Conservation (phyloP, 2,888 invertebrate species). For the Ecdyonurus torrentis region DNA sequence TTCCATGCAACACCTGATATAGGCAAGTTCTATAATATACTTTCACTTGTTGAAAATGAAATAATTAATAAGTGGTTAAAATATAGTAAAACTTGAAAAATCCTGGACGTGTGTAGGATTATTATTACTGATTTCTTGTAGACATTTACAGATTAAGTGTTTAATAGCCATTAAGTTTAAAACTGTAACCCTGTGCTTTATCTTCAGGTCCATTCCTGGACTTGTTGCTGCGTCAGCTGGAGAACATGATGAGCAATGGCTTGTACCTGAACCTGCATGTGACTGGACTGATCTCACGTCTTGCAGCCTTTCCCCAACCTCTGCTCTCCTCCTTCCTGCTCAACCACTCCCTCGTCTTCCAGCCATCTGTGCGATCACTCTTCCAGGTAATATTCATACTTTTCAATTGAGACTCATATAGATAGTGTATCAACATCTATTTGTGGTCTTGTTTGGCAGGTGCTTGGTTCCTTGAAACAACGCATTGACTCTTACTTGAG, state of each 20-base stretch:
- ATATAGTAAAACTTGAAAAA: too few relatives aligned
- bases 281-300: slow-evolving; percentile 68
- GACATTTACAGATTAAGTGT: background rate
- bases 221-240: slow-evolving; percentile 61
- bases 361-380: slow-evolving; percentile 79
- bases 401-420: background rate
- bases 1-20: slow-evolving; percentile 25
- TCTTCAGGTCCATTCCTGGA: slow-evolving; percentile 40
- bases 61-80: too few relatives aligned
- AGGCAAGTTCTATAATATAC: slow-evolving; percentile 17
- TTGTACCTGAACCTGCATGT: slow-evolving; percentile 73
- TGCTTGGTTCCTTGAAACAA: slow-evolving; percentile 62
- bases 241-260: slow-evolving; percentile 67
- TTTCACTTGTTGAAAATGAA: background rate
- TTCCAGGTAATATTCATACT: slow-evolving; percentile 49
- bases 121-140: too few relatives aligned
- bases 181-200: too few relatives aligned
- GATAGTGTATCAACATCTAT: background rate
- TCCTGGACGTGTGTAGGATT: too few relatives aligned
- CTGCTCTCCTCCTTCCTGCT: slow-evolving; percentile 73
- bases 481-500: slow-evolving; percentile 66
- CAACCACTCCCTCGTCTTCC: slow-evolving; percentile 67
- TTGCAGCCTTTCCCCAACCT: slow-evolving; percentile 80
- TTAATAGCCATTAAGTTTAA: too few relatives aligned
- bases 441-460: slow-evolving; percentile 28